Evolutionary conservation across 2,113 vertebrate species (phyloP), one percentile per base, ranked within the genome.

Genomic region (Typhlomys cinereus): DNA sequence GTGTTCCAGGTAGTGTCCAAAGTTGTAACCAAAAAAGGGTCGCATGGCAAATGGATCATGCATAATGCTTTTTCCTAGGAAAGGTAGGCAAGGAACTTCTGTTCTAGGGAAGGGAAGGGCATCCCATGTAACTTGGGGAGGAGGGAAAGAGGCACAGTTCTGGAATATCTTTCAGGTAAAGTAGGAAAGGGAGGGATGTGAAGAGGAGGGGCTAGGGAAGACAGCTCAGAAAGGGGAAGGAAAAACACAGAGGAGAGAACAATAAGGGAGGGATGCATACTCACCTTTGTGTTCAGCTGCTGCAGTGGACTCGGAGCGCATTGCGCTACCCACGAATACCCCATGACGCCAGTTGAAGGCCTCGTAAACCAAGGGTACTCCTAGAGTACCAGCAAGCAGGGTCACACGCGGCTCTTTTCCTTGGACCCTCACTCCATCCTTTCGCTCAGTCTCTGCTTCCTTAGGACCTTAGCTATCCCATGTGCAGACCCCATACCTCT

Each of bases 21-120:
- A 98, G 91, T 98, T 98, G 95, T 98, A 98, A 46, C 98, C 98
- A 1, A 98, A 98, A 95, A 98, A 98, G 5, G 98, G 98, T 13
- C 98, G 95, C 98, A 98, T 98, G 91, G 98, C 98, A 89, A 98
- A 98, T 48, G 98, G 98, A 85, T 98, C 98, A 0, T 98, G 98
- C 98, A 98, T 98, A 94, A 98, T 97, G 83, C 93, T 86, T 93
- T 98, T 98, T 13, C 98, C 98, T 98, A 87, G 20, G 76, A 80
- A 64, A 6, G 14, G 36, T 39, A 2, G 31, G 81, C 87, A 91
- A 93, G 80, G 54, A 74, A 50, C 80, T 48, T 90, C 74, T 21
- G 74, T 18, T 62, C 57, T 61, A 48, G 83, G 34, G 15, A 75
- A 59, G 71, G 36, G 52, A 75, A 75, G n/a, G 54, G 50, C 10